Percentiles rank a stretch among this genome's conserved stretches.
These are phyloP conservation scores for Nipponacmea schrenckii DNA, from an alignment of 2,888 invertebrate species.

Conservation along the genomic window DNA sequence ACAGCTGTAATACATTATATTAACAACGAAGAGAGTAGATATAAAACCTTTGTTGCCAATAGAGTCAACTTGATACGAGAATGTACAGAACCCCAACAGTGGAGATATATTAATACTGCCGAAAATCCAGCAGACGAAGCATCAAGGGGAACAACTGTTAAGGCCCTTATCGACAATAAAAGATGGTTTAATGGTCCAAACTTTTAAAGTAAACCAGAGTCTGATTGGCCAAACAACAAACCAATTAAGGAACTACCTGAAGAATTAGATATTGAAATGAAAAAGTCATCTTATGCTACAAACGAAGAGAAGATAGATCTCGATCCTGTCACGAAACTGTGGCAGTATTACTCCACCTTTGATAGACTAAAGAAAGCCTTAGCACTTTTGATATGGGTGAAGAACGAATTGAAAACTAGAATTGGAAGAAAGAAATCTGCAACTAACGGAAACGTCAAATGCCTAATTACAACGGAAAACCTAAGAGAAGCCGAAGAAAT, in stretches of 20 bases:
- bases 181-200: neutral
- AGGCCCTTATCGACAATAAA: neutral
- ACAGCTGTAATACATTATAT: constrained; percentile 18
- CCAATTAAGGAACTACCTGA: neutral
- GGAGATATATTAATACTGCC: neutral
- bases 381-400: no score
- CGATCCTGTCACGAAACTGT: no score
- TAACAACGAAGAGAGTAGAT: constrained; percentile 1
- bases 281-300: neutral
- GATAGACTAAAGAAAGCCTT: no score
- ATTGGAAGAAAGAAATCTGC: no score
- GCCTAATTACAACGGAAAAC: constrained; percentile 5
- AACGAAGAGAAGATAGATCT: no score
- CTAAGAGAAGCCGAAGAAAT: neutral
- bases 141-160: neutral
- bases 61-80: neutral
- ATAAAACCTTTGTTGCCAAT: constrained; percentile 14
- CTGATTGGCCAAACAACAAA: neutral
- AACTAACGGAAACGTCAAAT: no score
- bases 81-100: neutral
- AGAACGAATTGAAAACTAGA: no score
- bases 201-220: neutral
- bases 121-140: constrained; percentile 10
- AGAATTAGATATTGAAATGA: constrained; percentile 10
- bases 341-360: no score